Conservation (phyloP, 2,888 invertebrate genomes). For the Philopedon plagiatum region DNA sequence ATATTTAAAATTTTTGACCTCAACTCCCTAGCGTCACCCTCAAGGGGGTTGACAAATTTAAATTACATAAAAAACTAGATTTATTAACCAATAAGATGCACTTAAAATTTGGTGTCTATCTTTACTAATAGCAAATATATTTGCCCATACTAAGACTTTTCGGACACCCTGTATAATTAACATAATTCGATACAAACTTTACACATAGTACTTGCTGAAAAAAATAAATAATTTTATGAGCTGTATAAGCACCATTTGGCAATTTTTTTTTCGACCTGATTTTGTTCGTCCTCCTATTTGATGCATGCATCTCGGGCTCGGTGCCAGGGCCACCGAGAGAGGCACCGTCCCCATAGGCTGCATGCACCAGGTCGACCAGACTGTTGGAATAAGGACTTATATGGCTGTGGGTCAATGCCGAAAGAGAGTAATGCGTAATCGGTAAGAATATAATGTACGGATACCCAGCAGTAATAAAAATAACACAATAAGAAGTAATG, state of each 20-base stretch:
- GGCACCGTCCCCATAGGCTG: slow-evolving; percentile 44
- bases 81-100: too few species aligned
- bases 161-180: too few species aligned
- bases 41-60: too few species aligned
- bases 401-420: slow-evolving; percentile 61
- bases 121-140: too few species aligned
- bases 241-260: neutral
- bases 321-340: slow-evolving; percentile 44
- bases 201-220: too few species aligned
- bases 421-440: slow-evolving; percentile 48
- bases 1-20: too few species aligned
- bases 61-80: too few species aligned
- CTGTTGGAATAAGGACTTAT: slow-evolving; percentile 55
- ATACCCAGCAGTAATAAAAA: slow-evolving; percentile 9
- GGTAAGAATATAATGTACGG: slow-evolving; percentile 27
- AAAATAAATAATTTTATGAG: too few species aligned
- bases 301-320: slow-evolving; percentile 45
- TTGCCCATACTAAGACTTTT: too few species aligned
- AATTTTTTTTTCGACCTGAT: slow-evolving; percentile 37
- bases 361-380: slow-evolving; percentile 55
- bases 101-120: too few species aligned
- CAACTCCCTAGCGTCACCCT: too few species aligned
- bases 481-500: slow-evolving; percentile 3
- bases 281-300: slow-evolving; percentile 29
- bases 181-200: too few species aligned